Conservation (phyloP, 2,113 vertebrate species). For the Thalassoma bifasciatum region DNA sequence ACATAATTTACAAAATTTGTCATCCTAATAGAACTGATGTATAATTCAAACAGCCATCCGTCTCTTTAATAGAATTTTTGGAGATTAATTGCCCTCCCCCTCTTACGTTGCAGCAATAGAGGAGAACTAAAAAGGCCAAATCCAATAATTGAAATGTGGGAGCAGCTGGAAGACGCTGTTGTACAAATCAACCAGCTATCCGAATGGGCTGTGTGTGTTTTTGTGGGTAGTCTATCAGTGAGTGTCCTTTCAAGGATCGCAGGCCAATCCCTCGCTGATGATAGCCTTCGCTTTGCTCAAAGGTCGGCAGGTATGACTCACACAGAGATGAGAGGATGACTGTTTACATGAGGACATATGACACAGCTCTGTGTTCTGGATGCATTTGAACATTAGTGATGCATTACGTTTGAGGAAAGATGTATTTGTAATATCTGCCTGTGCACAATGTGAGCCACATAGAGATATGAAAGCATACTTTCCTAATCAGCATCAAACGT, state of each 20-base stretch:
- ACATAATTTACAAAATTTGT: slow-evolving; percentile 64
- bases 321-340: slow-evolving; percentile 34
- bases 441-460: background rate
- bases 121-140: slow-evolving; percentile 78
- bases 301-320: slow-evolving; percentile 72
- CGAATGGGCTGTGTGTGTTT: slow-evolving; percentile 41
- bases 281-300: slow-evolving; percentile 55
- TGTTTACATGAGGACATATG: slow-evolving; percentile 36
- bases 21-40: slow-evolving; percentile 72
- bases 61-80: slow-evolving; percentile 87
- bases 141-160: slow-evolving; percentile 85
- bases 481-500: background rate
- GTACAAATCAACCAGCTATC: slow-evolving; percentile 34
- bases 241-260: slow-evolving; percentile 69
- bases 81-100: slow-evolving; percentile 77
- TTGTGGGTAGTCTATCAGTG: slow-evolving; percentile 51
- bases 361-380: background rate
- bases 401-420: background rate
- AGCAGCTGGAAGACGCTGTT: slow-evolving; percentile 71
- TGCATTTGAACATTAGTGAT: slow-evolving; percentile 17
- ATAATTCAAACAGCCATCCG: slow-evolving; percentile 70
- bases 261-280: slow-evolving; percentile 62
- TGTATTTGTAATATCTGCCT: slow-evolving; percentile 13
- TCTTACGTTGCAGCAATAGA: slow-evolving; percentile 70
- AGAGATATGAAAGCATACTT: background rate